Base-by-base conservation (phyloP, 2,797 vertebrate genomes). In the Graptemys geographica region DNA sequence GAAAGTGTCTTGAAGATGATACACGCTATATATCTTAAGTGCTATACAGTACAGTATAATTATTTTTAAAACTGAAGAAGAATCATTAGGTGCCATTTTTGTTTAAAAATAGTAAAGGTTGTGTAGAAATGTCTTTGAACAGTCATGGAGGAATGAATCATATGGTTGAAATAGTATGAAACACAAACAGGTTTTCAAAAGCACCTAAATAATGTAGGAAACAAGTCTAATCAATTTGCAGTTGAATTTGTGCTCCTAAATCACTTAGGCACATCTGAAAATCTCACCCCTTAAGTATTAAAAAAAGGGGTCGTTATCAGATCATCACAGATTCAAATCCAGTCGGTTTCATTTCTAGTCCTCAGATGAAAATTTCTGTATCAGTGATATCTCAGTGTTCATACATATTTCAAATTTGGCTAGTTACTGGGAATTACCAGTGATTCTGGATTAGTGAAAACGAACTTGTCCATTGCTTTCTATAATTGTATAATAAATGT, bases 31-130 rank as follows among this genome's bases (percentile, higher is more conserved):
- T 37, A 88, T 6, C 33, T n/a, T 4, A 78, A 74, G 52, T 31
- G 57, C 65, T 69, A 37, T 11, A 69, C 31, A n/a, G 31, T 18
- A 11, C 31, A 19, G 31, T 33, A 5, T n/a, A 78, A 0, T 0
- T 41, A 44, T 57, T 87, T 89, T 51, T 86, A 84, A 52, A 51
- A 59, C 52, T 65, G 11, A 69, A 84, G 21, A 83, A 52, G 8
- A 21, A 6, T 56, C 79, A 18, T n/a, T 33, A 59, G 74, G 52
- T 62, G 25, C 53, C 57, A 31, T 7, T 44, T n/a, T 57, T 59
- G 19, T 23, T 55, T 9, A 23, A 59, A 59, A 31, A 59, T 31
- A 59, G 28, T 59, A 59, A 59, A 59, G 6, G 28, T 59, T 59
- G 11, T 59, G 57, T 31, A 59, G 57, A 59, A 57, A 59, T 59